These are phyloP conservation scores for Parnassius mnemosyne DNA, from an alignment of 2,888 invertebrate genomes.

Conservation along the genomic window DNA sequence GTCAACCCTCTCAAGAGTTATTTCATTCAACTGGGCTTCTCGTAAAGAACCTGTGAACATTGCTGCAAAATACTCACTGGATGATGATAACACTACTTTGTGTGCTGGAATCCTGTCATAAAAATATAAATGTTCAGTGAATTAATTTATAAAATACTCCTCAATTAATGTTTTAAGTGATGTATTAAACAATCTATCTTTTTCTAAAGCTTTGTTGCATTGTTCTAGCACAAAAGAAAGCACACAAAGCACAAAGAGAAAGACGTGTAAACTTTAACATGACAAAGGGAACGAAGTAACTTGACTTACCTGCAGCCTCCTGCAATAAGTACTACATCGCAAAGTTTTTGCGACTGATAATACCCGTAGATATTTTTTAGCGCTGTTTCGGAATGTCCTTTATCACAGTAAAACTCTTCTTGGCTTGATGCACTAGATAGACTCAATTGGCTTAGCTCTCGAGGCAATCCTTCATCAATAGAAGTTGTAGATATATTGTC, in stretches of 20 bases:
- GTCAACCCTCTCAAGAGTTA: constrained; percentile 91
- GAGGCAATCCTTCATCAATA: constrained; percentile 80
- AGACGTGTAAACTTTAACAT: background rate
- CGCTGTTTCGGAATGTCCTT: constrained; percentile 90
- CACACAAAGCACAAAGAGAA: constrained; percentile 17
- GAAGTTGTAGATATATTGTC: constrained; percentile 76
- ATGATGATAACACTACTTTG: constrained; percentile 93
- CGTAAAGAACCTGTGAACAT: constrained; percentile 95
- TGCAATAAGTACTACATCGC: constrained; percentile 93
- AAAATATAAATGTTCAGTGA: constrained; percentile 12
- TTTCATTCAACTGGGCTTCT: constrained; percentile 91
- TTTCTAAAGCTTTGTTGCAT: background rate
- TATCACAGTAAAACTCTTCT: constrained; percentile 88
- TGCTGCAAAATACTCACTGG: constrained; percentile 96
- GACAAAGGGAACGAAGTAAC: constrained; percentile 10
- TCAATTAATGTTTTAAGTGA: background rate
- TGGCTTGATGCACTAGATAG: constrained; percentile 85
- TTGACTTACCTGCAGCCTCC: constrained; percentile 83
- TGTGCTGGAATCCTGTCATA: constrained; percentile 86
- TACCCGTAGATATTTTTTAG: constrained; percentile 91
- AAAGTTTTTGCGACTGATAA: constrained; percentile 89
- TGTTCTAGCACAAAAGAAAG: constrained; percentile 21
- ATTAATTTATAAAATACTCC: background rate
- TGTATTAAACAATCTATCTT: background rate
- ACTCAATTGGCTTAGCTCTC: constrained; percentile 84